Evolutionary conservation across 2,113 vertebrate genomes (phyloP).

Genomic region (Rana temporaria): DNA sequence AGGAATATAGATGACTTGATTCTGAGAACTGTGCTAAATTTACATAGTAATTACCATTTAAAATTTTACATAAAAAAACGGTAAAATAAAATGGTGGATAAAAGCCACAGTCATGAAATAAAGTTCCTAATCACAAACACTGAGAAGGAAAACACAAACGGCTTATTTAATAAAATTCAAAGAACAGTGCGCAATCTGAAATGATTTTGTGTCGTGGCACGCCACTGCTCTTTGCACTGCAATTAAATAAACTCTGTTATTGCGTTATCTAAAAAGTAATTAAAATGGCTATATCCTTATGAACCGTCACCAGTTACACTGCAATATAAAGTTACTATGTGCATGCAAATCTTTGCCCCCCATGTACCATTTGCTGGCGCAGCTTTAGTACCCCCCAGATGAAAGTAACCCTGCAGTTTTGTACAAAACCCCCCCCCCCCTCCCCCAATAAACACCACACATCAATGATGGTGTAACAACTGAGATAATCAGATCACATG

Average conservation of each 20-base stretch:
- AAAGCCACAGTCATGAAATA: constrained; percentile 69
- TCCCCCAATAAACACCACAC: too few relatives aligned
- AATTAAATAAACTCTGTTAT: constrained; percentile 8
- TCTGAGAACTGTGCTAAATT: constrained; percentile 56
- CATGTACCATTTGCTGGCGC: not conserved
- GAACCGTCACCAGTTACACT: constrained; percentile 40
- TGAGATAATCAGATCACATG: not conserved
- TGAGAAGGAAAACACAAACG: constrained; percentile 44
- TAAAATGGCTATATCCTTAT: constrained; percentile 57
- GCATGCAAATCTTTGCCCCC: constrained; percentile 43
- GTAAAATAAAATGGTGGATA: constrained; percentile 46
- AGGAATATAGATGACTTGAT: constrained; percentile 56
- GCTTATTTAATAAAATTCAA: too few relatives aligned
- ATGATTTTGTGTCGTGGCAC: too few relatives aligned
- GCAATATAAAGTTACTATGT: constrained; percentile 39
- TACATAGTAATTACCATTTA: constrained; percentile 55
- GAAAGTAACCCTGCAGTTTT: too few relatives aligned
- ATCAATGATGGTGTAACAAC: not conserved
- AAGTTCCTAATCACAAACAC: constrained; percentile 69
- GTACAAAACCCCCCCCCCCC: too few relatives aligned
- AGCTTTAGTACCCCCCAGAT: not conserved
- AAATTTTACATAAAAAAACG: constrained; percentile 70
- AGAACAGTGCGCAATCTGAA: too few relatives aligned
- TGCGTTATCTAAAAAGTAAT: constrained; percentile 58
- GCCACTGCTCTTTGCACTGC: too few relatives aligned